Conservation (phyloP, 2,113 vertebrate species). For the Pseudopodoces humilis region DNA sequence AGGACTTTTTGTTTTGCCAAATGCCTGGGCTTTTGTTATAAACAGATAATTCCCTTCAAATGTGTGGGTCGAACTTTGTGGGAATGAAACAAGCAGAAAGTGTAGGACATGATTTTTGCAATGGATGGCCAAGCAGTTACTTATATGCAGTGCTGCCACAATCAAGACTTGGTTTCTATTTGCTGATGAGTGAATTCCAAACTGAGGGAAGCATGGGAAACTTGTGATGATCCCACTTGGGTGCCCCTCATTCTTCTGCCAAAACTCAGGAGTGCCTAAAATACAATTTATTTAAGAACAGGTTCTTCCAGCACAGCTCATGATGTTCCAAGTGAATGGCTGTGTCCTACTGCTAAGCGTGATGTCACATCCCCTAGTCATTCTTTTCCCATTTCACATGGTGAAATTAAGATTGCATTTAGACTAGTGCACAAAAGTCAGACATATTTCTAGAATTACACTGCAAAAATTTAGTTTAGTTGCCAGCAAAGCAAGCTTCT, state of each 20-base stretch:
- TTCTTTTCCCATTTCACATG: not conserved
- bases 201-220: rapidly evolving
- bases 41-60: not conserved
- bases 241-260: not conserved
- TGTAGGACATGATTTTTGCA: not conserved
- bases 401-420: conserved; percentile 29
- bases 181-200: conserved; percentile 21
- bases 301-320: not conserved
- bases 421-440: not conserved
- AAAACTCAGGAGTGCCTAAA: conserved; percentile 1
- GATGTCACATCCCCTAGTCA: not conserved
- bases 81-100: not conserved
- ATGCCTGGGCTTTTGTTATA: not conserved
- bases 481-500: not conserved
- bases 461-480: not conserved
- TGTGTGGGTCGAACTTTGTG: not conserved
- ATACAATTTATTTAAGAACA: not conserved
- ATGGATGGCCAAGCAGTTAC: not conserved
- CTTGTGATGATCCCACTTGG: not conserved
- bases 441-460: not conserved
- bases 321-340: not conserved
- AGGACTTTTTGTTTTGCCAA: not conserved
- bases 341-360: not conserved
- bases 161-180: conserved; percentile 18
- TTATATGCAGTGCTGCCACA: not conserved